These are phyloP conservation scores for Rhamphomyia laevipes DNA, from an alignment of 2,888 invertebrate species.

Conservation along the genomic window DNA sequence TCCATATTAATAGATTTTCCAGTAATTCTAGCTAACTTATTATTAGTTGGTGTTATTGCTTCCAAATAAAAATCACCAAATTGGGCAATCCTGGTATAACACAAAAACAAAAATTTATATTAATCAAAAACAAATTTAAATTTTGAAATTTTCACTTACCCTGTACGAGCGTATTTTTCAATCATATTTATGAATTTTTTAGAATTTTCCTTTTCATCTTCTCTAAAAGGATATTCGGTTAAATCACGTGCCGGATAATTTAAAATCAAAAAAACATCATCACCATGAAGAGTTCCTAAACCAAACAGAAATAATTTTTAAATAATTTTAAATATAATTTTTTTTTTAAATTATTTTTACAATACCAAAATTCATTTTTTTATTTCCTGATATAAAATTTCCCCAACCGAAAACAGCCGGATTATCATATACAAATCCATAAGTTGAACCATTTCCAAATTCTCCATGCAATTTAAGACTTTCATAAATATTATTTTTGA, in stretches of 20 bases:
- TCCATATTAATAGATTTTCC: too few relatives aligned
- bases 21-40: too few relatives aligned
- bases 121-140: too few relatives aligned
- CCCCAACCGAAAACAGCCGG: not conserved
- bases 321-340: too few relatives aligned
- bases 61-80: too few relatives aligned
- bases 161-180: not conserved
- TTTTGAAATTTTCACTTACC: too few relatives aligned
- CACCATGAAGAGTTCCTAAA: not conserved
- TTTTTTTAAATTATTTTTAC: too few relatives aligned
- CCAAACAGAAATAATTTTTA: too few relatives aligned
- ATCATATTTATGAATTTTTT: not conserved
- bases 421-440: not conserved
- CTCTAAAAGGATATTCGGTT: not conserved
- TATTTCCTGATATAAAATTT: not conserved
- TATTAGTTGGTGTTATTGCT: too few relatives aligned
- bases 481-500: not conserved
- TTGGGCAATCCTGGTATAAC: too few relatives aligned
- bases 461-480: not conserved
- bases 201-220: not conserved
- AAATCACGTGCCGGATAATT: not conserved
- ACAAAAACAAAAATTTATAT: too few relatives aligned
- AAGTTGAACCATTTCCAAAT: not conserved
- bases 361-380: not conserved
- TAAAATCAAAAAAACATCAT: not conserved